Percentiles rank a stretch among this genome's conserved stretches.
Conservation (phyloP, 2,888 invertebrate species). For the Oeneis ivallda region DNA sequence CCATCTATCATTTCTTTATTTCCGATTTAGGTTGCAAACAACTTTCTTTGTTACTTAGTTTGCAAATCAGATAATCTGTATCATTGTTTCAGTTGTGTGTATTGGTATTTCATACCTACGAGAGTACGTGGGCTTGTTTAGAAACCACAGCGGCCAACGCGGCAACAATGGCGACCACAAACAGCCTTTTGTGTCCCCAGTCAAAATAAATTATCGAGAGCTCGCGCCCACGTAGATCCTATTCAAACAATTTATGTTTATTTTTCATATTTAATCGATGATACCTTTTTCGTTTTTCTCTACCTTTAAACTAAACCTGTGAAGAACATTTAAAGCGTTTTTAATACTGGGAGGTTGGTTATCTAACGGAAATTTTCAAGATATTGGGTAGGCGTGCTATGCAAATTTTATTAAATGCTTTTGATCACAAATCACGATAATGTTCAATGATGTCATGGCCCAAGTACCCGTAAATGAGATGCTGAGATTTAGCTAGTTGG, state of each 20-base stretch:
- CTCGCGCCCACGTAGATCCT: slow-evolving; percentile 50
- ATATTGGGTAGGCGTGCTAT: background rate
- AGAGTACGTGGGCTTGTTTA: slow-evolving; percentile 58
- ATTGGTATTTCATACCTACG: slow-evolving; percentile 37
- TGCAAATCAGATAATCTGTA: slow-evolving; percentile 28
- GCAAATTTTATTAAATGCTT: background rate
- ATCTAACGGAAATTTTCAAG: background rate
- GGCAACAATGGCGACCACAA: slow-evolving; percentile 50
- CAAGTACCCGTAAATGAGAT: background rate
- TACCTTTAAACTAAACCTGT: background rate
- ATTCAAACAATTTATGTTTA: slow-evolving; percentile 47
- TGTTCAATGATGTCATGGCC: background rate
- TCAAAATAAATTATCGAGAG: slow-evolving; percentile 70
- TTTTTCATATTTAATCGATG: slow-evolving; percentile 35
- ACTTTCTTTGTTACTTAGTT: background rate
- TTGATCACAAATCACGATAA: background rate
- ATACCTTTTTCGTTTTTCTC: slow-evolving; percentile 20
- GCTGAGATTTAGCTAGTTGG: background rate
- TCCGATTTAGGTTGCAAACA: background rate
- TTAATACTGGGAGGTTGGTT: background rate
- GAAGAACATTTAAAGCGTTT: background rate
- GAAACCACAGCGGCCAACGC: slow-evolving; percentile 48
- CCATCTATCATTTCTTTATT: no score
- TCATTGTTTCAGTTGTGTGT: slow-evolving; percentile 39
- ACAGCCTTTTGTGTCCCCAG: slow-evolving; percentile 56